These are phyloP conservation scores for Melitaea athalia DNA, from an alignment of 2,888 invertebrate species.

Conservation along the genomic window DNA sequence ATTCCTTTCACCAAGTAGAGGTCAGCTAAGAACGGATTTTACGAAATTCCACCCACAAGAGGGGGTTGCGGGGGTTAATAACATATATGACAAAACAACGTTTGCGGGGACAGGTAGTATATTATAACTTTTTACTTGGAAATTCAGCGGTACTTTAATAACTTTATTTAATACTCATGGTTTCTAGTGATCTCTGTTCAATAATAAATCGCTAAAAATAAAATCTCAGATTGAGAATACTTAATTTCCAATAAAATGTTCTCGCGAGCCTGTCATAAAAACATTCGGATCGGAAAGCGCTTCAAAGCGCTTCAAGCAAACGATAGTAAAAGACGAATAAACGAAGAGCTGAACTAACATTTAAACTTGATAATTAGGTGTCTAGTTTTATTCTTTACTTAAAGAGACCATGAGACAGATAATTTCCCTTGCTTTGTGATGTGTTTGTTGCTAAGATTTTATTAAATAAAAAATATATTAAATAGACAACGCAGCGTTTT, in stretches of 20 bases:
- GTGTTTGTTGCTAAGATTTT: too few species aligned
- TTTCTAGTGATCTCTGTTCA: background rate
- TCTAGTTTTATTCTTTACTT: background rate
- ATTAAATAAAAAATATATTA: too few species aligned
- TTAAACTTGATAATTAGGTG: constrained; percentile 4
- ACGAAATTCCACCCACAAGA: too few species aligned
- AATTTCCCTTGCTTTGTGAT: background rate
- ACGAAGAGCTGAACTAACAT: constrained; percentile 9
- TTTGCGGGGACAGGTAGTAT: too few species aligned
- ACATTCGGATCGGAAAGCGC: constrained; percentile 25
- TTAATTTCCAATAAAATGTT: constrained; percentile 5
- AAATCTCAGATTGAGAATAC: background rate
- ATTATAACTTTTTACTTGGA: too few species aligned
- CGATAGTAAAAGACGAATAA: constrained; percentile 18
- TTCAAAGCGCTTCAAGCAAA: background rate
- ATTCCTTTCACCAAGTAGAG: too few species aligned
- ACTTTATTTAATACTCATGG: background rate
- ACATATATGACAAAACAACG: too few species aligned
- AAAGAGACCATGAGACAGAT: too few species aligned
- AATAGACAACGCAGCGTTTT: too few species aligned
- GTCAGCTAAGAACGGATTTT: too few species aligned
- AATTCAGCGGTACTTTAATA: too few species aligned
- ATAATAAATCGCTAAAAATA: background rate
- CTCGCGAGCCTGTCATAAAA: constrained; percentile 15
- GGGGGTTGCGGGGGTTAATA: too few species aligned